Conservation (phyloP, 1,140 invertebrate species). For the Lepidostoma basale region DNA sequence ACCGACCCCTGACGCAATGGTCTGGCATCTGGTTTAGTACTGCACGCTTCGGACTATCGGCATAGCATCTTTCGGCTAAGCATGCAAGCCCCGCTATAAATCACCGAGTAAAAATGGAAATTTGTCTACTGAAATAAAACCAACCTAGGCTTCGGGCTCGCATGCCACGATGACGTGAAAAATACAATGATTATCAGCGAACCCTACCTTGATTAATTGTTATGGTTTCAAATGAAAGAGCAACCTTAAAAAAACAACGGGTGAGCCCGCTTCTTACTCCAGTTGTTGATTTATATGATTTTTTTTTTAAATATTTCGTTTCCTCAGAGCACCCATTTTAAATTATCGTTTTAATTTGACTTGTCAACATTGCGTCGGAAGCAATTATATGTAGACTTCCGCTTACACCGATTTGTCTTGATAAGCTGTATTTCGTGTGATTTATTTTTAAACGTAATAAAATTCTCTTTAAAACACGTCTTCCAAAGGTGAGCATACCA, state of each 20-base stretch:
- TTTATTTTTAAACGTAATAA: too few relatives aligned
- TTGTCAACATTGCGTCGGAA: neutral
- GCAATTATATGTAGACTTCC: neutral
- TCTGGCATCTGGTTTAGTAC: neutral
- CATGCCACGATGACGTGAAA: slow-evolving; percentile 37
- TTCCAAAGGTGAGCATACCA: too few relatives aligned
- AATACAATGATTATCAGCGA: slow-evolving; percentile 37
- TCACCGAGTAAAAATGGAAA: slow-evolving; percentile 34
- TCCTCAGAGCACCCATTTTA: neutral
- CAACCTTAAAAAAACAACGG: neutral
- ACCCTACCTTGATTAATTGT: slow-evolving; percentile 32
- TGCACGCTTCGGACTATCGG: slow-evolving; percentile 26
- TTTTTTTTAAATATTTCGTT: neutral
- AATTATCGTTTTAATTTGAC: neutral
- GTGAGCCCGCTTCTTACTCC: neutral
- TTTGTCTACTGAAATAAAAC: slow-evolving; percentile 31
- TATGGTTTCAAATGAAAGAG: neutral
- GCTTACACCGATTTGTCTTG: neutral
- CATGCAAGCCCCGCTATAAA: slow-evolving; percentile 28
- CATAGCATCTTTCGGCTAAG: slow-evolving; percentile 14
- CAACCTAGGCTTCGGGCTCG: neutral
- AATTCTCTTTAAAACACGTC: too few relatives aligned
- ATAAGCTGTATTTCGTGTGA: too few relatives aligned
- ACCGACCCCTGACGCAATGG: too few relatives aligned
- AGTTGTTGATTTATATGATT: neutral